phyloP scores from a whole-genome alignment of 2,113 vertebrate genomes.

The Hydropotes inermis region DNA sequence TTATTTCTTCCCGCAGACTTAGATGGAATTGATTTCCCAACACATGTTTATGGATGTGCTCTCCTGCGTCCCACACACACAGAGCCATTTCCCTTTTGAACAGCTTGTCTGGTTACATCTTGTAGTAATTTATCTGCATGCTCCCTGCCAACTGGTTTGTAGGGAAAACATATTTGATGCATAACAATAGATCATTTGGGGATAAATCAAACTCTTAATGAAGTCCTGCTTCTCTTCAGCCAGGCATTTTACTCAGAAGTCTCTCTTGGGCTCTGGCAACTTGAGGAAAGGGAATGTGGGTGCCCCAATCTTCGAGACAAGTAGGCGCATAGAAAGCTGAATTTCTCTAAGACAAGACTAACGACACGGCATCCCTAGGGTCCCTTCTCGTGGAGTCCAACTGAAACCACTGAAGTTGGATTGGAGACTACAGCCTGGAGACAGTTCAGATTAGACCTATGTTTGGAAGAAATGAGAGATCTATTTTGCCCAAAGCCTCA shows the following conservation, averaged over 20 bases:
- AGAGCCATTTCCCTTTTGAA: slow-evolving; percentile 77
- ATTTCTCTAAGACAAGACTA: slow-evolving; percentile 59
- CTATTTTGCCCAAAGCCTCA: slow-evolving; percentile 85
- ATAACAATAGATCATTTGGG: slow-evolving; percentile 82
- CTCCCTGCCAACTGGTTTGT: slow-evolving; percentile 80
- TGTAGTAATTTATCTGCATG: slow-evolving; percentile 82
- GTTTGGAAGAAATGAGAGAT: slow-evolving; percentile 86
- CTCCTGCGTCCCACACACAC: slow-evolving; percentile 70
- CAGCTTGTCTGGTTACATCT: slow-evolving; percentile 82
- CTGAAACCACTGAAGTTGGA: slow-evolving; percentile 75
- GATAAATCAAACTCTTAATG: slow-evolving; percentile 74
- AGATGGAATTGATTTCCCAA: slow-evolving; percentile 68
- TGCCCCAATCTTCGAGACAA: slow-evolving; percentile 37
- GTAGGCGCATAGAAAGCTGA: slow-evolving; percentile 29
- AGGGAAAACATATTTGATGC: slow-evolving; percentile 82
- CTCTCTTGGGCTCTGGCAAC: slow-evolving; percentile 16
- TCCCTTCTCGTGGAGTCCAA: slow-evolving; percentile 76
- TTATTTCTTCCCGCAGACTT: slow-evolving; percentile 63
- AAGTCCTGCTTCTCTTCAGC: slow-evolving; percentile 68
- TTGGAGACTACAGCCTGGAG: slow-evolving; percentile 81
- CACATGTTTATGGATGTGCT: slow-evolving; percentile 74
- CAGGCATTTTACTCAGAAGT: slow-evolving; percentile 52
- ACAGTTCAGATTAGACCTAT: slow-evolving; percentile 82
- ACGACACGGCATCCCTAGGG: slow-evolving; percentile 58
- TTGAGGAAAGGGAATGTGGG: slow-evolving; percentile 45